Evolutionary conservation across 2,113 vertebrate species (phyloP).

Genomic region (Ancistrus triradiatus): DNA sequence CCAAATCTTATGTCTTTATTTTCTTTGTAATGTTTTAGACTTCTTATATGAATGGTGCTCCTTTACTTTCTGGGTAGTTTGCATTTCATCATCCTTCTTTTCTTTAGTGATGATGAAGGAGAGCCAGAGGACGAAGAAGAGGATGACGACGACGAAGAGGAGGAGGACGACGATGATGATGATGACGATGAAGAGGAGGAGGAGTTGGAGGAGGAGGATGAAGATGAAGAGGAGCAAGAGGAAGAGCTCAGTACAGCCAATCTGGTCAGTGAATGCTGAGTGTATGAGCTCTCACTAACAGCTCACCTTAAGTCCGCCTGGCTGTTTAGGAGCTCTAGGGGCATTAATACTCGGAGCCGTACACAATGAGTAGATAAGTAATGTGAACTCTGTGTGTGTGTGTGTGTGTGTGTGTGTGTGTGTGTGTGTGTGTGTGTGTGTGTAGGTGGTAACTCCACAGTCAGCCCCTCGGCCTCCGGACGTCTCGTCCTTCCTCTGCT

Average conservation of each 20-base stretch:
- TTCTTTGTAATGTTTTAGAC: too few species aligned
- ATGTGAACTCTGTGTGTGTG: too few species aligned
- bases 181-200: constrained; percentile 47
- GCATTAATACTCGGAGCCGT: too few species aligned
- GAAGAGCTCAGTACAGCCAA: constrained; percentile 43
- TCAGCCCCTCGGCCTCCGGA: constrained; percentile 72
- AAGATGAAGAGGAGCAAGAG: constrained; percentile 52
- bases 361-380: too few species aligned
- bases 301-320: too few species aligned
- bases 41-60: too few species aligned
- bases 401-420: too few species aligned
- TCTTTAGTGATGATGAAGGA: constrained; percentile 68
- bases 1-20: too few species aligned
- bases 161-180: constrained; percentile 40
- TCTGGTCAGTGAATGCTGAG: constrained; percentile 48
- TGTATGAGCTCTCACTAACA: too few species aligned
- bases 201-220: constrained; percentile 48
- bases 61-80: background rate
- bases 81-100: background rate
- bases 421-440: background rate
- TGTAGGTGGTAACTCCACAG: constrained; percentile 69
- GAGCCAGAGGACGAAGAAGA: constrained; percentile 50
- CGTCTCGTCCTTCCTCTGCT: constrained; percentile 82
- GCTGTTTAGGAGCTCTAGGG: too few species aligned
- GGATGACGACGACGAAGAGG: background rate